Conservation (phyloP, 1,140 invertebrate genomes). For the Drosophila subobscura region DNA sequence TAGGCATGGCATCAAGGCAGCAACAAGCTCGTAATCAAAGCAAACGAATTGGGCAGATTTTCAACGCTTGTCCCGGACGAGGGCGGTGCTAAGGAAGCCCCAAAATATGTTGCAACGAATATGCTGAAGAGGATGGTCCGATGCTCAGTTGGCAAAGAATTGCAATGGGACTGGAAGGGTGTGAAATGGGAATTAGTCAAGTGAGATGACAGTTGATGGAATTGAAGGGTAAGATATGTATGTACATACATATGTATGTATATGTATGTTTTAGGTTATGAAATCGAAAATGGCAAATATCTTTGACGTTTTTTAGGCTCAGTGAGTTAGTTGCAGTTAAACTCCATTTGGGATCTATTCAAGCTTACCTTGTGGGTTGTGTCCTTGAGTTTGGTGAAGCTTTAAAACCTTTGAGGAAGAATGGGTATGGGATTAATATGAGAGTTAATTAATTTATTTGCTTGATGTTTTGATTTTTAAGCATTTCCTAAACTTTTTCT, state of each 20-base stretch:
- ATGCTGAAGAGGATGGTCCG: constrained; percentile 7
- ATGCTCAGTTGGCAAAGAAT: constrained; percentile 6
- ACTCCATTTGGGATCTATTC: no score
- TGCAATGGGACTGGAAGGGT: constrained; percentile 12
- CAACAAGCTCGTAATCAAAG: constrained; percentile 59
- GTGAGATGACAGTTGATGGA: not conserved
- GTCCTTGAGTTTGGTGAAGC: no score
- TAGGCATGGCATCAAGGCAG: constrained; percentile 24
- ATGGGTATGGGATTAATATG: no score
- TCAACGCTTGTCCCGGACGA: constrained; percentile 39
- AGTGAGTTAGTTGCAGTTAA: no score
- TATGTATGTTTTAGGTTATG: no score
- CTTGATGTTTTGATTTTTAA: no score
- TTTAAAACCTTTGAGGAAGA: constrained; percentile 1
- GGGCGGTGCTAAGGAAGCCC: constrained; percentile 16
- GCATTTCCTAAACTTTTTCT: not conserved
- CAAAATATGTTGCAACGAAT: constrained; percentile 38
- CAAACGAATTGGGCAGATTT: constrained; percentile 65
- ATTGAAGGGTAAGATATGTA: constrained; percentile 1
- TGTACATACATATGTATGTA: not conserved
- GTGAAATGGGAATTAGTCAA: constrained; percentile 28
- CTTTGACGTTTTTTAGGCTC: no score
- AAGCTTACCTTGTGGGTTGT: no score
- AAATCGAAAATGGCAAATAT: no score
- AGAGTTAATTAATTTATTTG: no score